These are phyloP conservation scores for Halcyon malimbica DNA, from an alignment of 2,113 vertebrate genomes.

Conservation along the genomic window DNA sequence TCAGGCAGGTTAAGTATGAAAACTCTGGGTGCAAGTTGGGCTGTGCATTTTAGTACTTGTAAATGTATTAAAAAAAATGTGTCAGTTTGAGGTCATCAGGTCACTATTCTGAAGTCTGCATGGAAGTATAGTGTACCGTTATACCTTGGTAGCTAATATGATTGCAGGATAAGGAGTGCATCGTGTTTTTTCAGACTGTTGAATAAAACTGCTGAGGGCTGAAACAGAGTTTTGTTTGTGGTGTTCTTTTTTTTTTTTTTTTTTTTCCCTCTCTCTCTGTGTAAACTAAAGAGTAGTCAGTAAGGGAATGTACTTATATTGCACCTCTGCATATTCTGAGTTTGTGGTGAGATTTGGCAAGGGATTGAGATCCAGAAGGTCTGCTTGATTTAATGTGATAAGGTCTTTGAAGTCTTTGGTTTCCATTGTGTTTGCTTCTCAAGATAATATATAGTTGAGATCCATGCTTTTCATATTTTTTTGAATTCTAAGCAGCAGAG, in stretches of 20 bases:
- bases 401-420: background rate
- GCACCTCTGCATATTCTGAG: background rate
- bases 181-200: background rate
- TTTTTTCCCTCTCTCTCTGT: too few relatives aligned
- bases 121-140: background rate
- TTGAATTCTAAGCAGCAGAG: background rate
- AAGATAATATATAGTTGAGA: background rate
- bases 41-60: background rate
- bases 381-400: background rate
- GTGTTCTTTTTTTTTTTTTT: background rate
- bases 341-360: background rate
- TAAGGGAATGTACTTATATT: background rate
- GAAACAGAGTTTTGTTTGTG: background rate
- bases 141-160: background rate
- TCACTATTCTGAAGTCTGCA: background rate
- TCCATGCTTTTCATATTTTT: background rate
- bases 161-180: background rate
- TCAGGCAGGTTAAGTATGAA: background rate
- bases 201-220: background rate
- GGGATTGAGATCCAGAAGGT: background rate
- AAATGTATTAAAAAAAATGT: background rate
- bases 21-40: background rate
- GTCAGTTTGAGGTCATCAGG: background rate
- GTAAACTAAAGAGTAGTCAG: background rate
- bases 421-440: background rate